phyloP scores from a whole-genome alignment of 2,113 vertebrate species.

The Vulpes ferrilata region DNA sequence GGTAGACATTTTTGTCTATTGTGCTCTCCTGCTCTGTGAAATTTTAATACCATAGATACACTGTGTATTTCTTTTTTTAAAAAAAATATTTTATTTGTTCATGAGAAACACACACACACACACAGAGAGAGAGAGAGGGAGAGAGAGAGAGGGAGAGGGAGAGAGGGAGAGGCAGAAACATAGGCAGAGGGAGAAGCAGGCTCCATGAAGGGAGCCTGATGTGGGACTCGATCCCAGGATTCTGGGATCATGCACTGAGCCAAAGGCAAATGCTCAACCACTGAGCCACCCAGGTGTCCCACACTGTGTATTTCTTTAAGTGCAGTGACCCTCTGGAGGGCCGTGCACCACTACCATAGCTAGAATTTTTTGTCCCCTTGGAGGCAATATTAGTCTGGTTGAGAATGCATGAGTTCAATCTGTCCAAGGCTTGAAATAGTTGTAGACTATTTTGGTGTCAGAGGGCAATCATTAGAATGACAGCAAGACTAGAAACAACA shows the following conservation, averaged over 20 bases:
- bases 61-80: not conserved
- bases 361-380: not conserved
- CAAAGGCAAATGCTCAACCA: no score
- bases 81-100: no score
- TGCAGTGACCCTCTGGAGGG: not conserved
- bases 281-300: no score
- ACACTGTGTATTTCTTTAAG: not conserved
- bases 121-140: no score
- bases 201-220: no score
- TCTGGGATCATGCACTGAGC: no score
- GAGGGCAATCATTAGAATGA: not conserved
- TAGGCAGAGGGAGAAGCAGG: no score
- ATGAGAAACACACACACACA: no score
- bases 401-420: not conserved
- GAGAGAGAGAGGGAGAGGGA: no score
- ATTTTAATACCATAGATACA: not conserved
- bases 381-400: not conserved
- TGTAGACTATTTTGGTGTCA: not conserved
- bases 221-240: no score
- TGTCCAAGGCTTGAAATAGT: not conserved
- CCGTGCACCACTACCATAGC: not conserved
- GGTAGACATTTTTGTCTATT: not conserved
- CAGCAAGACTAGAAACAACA: not conserved
- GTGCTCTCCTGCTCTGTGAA: fast-evolving
- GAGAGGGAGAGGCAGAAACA: no score